Percentiles rank a stretch among this genome's conserved stretches.
Conservation (phyloP, 53 echinoderm and acorn worm species). For the Henricia sp. region DNA sequence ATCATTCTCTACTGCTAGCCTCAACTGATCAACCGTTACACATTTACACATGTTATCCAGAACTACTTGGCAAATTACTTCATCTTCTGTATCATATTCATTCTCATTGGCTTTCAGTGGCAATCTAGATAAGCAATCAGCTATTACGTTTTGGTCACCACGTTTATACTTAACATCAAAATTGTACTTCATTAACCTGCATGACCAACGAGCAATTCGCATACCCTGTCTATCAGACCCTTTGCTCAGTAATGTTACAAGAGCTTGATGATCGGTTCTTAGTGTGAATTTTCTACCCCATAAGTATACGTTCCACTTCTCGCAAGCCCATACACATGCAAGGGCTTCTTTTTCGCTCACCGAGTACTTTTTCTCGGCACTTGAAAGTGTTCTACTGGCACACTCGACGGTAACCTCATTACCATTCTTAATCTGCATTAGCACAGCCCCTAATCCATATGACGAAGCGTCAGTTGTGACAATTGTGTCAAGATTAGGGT, state of each 20-base stretch:
- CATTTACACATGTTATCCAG: conserved; percentile 19
- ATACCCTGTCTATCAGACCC: conserved; percentile 30
- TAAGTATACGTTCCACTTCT: conserved; percentile 26
- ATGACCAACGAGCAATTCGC: conserved; percentile 38
- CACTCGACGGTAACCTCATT: conserved; percentile 37
- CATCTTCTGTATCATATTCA: conserved; percentile 33
- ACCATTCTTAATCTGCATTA: conserved; percentile 32
- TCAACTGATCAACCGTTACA: background rate
- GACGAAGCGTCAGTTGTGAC: conserved; percentile 58
- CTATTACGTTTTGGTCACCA: conserved; percentile 22
- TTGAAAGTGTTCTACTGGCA: conserved; percentile 21
- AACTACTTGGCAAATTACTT: conserved; percentile 18
- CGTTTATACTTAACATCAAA: conserved; percentile 13
- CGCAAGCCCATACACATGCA: conserved; percentile 54
- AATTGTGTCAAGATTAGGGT: conserved; percentile 25
- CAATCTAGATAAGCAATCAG: conserved; percentile 16
- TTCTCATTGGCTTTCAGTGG: background rate
- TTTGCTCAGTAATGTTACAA: conserved; percentile 17
- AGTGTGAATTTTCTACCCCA: conserved; percentile 47
- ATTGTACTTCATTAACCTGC: conserved; percentile 30
- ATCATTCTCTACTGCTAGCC: conserved; percentile 8
- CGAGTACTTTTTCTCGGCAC: conserved; percentile 44
- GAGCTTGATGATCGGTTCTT: conserved; percentile 38
- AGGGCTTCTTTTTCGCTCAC: conserved; percentile 58
- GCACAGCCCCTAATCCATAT: conserved; percentile 61